A percentile compares a stretch with the other conserved stretches of the same genome.
phyloP scores from a whole-genome alignment of 2,797 vertebrate genomes.

The Semotilus atromaculatus region DNA sequence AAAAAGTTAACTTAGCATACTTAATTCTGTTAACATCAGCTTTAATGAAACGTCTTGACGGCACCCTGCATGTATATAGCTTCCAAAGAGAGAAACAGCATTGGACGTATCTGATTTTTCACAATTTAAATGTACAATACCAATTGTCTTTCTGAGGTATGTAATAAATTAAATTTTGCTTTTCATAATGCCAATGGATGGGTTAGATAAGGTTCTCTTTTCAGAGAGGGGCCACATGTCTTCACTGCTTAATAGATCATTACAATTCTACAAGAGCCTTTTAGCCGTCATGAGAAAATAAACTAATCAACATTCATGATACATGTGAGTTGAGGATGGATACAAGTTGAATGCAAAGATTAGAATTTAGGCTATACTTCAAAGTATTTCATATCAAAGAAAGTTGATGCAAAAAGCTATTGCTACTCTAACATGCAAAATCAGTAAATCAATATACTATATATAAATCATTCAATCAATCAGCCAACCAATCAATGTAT shows the following conservation, averaged over 20 bases:
- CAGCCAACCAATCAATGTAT: neutral
- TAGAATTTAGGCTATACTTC: too few relatives aligned
- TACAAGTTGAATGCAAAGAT: constrained; percentile 2
- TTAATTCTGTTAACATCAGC: constrained; percentile 42
- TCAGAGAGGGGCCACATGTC: neutral
- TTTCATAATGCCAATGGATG: neutral
- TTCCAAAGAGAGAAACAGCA: constrained; percentile 45
- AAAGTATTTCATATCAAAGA: neutral
- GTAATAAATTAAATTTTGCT: constrained; percentile 27
- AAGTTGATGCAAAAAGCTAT: neutral
- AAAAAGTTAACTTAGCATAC: constrained; percentile 33
- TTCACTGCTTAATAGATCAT: constrained; percentile 18
- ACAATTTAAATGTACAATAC: constrained; percentile 33
- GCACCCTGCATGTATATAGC: constrained; percentile 44
- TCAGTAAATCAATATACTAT: neutral
- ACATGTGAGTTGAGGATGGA: neutral
- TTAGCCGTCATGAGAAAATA: constrained; percentile 14
- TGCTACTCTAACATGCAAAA: neutral
- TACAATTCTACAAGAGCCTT: constrained; percentile 1
- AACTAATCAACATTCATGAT: constrained; percentile 34
- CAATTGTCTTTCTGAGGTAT: constrained; percentile 30
- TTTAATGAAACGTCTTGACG: constrained; percentile 26
- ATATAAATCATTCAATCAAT: neutral
- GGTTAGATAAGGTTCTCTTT: constrained; percentile 17
- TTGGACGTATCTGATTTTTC: constrained; percentile 22